Base-by-base conservation (phyloP, 2,888 invertebrate genomes). In the Acrocyrtus sp. region DNA sequence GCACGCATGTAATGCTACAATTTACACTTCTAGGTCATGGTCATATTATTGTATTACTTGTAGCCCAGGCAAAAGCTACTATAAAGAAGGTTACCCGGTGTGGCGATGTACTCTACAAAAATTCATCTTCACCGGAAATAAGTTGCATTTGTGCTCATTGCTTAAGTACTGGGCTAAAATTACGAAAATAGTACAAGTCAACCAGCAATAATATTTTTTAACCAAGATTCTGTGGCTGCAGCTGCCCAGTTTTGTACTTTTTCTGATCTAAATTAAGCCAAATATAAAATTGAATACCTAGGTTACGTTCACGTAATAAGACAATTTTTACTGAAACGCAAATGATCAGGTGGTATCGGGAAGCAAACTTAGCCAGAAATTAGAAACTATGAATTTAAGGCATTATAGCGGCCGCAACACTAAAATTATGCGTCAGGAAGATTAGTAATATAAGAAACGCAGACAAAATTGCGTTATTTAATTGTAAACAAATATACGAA, bases 1-100 rank as follows among this genome's bases (percentile, higher is more conserved):
- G 19, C 19, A 48, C 21, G 48, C 19, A 45, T 45, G 47, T n/a
- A 17, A 8, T n/a, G n/a, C 6, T 29, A 24, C 39, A 50, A 58
- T 67, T 67, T 66, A 66, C 39, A 53, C 34, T 53, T 45, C 47
- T 62, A 50, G 61, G 69, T 62, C 61, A 56, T 62, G 34, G 17
- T 34, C 48, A 43, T n/a, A n/a, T n/a, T n/a, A n/a, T n/a, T n/a
- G n/a, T n/a, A n/a, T n/a, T n/a, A n/a, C n/a, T n/a, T n/a, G 57
- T 45, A 34, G 41, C 21, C 56, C 56, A 61, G 56, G 54, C 61
- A 56, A 69, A 41, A 56, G 68, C 48, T 62, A 61, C 48, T 61
- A 62, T n/a, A n/a, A n/a, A 62, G 54, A 69, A 69, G 56, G 54
- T 61, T 61, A 54, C 21, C 21, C 17, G 26, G 26, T n/a, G 47